Percentiles rank a stretch among this genome's conserved stretches.
These are phyloP conservation scores for Invenusta paracnida DNA, from an alignment of 2,888 invertebrate genomes.

Conservation along the genomic window DNA sequence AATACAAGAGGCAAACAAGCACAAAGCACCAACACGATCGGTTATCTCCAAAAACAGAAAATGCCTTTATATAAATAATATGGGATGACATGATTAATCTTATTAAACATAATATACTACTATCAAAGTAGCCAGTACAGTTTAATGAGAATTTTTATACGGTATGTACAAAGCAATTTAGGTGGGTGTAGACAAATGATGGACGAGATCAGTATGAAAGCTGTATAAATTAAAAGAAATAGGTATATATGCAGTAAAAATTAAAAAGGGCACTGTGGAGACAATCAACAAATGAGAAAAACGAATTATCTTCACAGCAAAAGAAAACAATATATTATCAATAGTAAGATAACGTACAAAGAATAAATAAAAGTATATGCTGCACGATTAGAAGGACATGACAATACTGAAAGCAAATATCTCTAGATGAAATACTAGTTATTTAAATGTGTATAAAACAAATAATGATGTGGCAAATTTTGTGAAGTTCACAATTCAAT, in stretches of 20 bases:
- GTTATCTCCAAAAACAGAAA: background rate
- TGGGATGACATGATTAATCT: background rate
- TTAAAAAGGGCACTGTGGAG: background rate
- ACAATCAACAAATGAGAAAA: background rate
- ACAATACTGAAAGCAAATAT: background rate
- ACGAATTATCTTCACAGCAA: background rate
- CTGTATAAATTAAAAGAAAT: background rate
- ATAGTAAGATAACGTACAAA: background rate
- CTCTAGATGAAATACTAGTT: no score
- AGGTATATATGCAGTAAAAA: background rate
- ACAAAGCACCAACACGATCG: background rate
- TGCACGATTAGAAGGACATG: background rate
- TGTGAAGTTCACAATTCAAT: no score
- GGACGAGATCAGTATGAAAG: background rate
- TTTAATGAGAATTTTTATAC: no score
- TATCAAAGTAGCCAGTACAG: no score
- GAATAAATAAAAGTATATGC: background rate
- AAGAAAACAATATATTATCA: background rate
- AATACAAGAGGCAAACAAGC: background rate
- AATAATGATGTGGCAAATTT: no score
- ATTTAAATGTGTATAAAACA: no score
- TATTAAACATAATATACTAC: no score
- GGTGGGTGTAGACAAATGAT: background rate
- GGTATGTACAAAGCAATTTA: background rate
- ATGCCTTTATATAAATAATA: background rate